Conservation (phyloP, 2,113 vertebrate genomes). For the Petrocephalus zakoni region DNA sequence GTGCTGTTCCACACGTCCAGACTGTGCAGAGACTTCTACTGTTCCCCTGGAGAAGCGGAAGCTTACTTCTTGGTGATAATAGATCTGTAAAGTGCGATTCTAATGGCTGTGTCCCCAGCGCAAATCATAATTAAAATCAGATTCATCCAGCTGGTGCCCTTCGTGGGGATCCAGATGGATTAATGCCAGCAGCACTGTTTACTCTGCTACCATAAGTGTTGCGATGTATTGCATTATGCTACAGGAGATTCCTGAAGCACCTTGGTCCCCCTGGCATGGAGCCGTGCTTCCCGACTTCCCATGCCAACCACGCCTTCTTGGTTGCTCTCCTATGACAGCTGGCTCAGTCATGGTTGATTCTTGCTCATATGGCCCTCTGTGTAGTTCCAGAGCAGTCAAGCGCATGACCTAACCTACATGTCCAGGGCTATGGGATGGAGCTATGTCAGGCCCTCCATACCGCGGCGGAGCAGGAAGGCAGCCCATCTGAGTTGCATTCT, state of each 20-base stretch:
- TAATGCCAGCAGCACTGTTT: not conserved
- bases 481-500: not conserved
- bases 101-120: not conserved
- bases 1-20: not conserved
- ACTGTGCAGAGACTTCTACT: not conserved
- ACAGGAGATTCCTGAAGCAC: not conserved
- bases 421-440: not conserved
- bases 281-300: not conserved
- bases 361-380: not conserved
- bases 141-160: not conserved
- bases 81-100: not conserved
- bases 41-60: not conserved
- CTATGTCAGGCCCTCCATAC: not conserved
- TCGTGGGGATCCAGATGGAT: not conserved
- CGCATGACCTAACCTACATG: slow-evolving; percentile 14
- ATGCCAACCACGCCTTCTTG: not conserved
- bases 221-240: not conserved
- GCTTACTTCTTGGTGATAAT: not conserved
- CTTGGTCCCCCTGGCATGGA: not conserved
- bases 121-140: not conserved
- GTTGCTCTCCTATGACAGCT: not conserved
- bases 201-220: not conserved
- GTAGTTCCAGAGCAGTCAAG: slow-evolving; percentile 10
- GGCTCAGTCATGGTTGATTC: not conserved
- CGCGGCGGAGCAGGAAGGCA: not conserved